Base-by-base conservation (phyloP, 1,140 invertebrate species). In the Megalonaias nervosa region DNA sequence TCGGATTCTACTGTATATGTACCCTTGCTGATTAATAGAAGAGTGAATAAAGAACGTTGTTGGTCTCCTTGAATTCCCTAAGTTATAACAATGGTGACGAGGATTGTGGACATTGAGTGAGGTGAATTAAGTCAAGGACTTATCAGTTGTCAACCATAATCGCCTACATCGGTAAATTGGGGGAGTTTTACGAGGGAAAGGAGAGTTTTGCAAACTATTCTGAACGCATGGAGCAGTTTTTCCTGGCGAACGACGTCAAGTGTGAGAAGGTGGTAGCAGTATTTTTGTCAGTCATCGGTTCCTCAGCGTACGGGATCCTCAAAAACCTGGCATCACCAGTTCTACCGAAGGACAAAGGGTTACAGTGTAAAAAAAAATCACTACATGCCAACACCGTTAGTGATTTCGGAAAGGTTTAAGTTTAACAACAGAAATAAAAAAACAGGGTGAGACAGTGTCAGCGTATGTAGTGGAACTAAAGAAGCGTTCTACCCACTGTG, bases 221-320 rank as follows among this genome's bases (percentile, higher is more conserved):
- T 58, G 74, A 75, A 69, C 65, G 65, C 26, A 48, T 75, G 66
- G 57, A 48, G 5, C 74, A 75, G 2, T 68, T 75, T 69, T 31
- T 31, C 26, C 3, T 48, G 17, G 65, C 67, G 14, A 75, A 75
- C 61, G 58, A 56, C 23, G 55, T 69, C 14, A 21, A 64, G 4
- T 21, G 57, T 71, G 75, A 77, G 17, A 77, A 71, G 56, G 55
- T 61, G 19, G 69, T 66, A 15, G n/a, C 58, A 16, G n/a, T 70
- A 14, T 58, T 77, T 13, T 38, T 77, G n/a, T 65, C 67, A 15
- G 58, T 77, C 12, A 72, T 71, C 6, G 75, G 75, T 58, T 11
- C 59, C 14, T 58, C 60, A 58, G 12, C 64, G 17, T 77, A 77
- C 55, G 64, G 38, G 1, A 1, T 70, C 1, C 17, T 67, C 15